Conservation (phyloP, 2,113 vertebrate genomes). For the Columba livia region DNA sequence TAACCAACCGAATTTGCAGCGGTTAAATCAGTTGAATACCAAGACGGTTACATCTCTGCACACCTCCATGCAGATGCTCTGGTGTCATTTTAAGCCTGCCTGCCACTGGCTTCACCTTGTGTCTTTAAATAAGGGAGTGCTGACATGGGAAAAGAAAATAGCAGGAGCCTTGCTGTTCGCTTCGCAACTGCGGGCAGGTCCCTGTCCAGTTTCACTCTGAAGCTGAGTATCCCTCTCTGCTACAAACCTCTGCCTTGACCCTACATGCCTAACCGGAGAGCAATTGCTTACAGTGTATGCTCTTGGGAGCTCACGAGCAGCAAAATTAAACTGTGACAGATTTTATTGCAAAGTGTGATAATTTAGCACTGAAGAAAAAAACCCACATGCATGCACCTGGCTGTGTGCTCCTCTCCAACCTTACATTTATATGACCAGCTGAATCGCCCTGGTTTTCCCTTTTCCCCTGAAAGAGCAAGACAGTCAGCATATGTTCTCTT, state of each 20-base stretch:
- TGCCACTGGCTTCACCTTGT: background rate
- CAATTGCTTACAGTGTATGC: background rate
- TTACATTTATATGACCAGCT: background rate
- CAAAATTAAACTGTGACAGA: background rate
- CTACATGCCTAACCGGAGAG: rapidly evolving
- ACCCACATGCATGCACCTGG: background rate
- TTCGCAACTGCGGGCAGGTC: background rate
- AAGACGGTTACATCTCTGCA: background rate
- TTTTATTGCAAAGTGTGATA: background rate
- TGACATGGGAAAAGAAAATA: background rate
- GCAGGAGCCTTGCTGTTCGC: background rate
- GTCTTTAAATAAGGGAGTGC: background rate
- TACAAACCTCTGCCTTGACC: background rate
- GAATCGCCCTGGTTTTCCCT: background rate
- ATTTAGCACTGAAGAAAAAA: background rate
- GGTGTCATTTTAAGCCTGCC: background rate
- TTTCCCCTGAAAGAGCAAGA: background rate
- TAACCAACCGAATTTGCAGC: background rate
- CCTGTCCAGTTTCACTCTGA: background rate
- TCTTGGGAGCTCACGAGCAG: background rate
- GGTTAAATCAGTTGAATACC: background rate
- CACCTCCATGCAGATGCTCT: background rate
- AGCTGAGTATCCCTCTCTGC: background rate
- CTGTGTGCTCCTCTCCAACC: background rate
- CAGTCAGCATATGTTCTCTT: background rate